phyloP scores from a whole-genome alignment of 1,140 invertebrate species.

The Drosophila bipectinata region DNA sequence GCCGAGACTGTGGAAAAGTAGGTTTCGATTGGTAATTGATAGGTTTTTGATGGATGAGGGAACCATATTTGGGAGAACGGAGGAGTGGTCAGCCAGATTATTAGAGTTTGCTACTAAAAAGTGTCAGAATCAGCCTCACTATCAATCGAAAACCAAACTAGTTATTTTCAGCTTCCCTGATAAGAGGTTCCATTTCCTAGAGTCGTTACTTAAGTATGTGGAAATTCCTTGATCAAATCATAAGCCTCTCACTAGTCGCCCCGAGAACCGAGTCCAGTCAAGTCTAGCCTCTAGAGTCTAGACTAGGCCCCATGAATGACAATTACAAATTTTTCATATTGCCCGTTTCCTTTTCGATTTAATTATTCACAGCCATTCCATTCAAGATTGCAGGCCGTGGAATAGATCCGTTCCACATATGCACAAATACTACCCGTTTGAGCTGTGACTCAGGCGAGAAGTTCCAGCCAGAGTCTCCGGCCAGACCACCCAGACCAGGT shows the following conservation, averaged over 20 bases:
- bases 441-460: conserved; percentile 38
- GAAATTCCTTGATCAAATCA: conserved; percentile 26
- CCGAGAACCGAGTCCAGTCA: conserved; percentile 14
- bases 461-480: conserved; percentile 35
- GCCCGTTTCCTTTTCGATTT: conserved; percentile 69
- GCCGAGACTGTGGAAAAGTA: conserved; percentile 35
- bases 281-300: conserved; percentile 1
- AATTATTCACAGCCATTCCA: conserved; percentile 58
- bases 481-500: conserved; percentile 46
- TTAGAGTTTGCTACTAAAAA: not conserved
- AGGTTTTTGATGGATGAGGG: conserved; percentile 38
- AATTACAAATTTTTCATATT: conserved; percentile 64
- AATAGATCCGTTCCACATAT: conserved; percentile 52
- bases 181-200: conserved; percentile 41
- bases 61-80: conserved; percentile 17
- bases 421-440: not conserved
- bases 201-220: conserved; percentile 43
- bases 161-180: conserved; percentile 22
- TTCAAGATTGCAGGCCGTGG: conserved; percentile 27
- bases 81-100: conserved; percentile 4
- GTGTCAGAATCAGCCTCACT: not conserved
- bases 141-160: not conserved
- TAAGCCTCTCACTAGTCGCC: conserved; percentile 3
- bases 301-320: conserved; percentile 47
- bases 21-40: conserved; percentile 21